Base-by-base conservation (phyloP, 1,140 invertebrate genomes). In the Trigoniulus corallinus region DNA sequence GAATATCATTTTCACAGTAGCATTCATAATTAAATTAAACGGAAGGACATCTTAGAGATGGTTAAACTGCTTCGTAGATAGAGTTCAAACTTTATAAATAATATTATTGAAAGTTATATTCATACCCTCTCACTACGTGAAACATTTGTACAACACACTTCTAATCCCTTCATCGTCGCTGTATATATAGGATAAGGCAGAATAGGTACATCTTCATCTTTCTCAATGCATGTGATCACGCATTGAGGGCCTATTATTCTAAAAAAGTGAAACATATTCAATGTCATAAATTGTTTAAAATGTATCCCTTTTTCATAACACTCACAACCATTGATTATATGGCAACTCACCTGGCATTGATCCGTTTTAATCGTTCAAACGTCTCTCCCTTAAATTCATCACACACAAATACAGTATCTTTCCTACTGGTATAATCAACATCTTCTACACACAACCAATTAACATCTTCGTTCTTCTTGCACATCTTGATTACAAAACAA, bases 111-210 rank as follows among this genome's bases (percentile, higher is more conserved):
- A n/a, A n/a, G n/a, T n/a, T n/a, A n/a, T n/a, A n/a, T 29, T 15
- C 53, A 45, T 65, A 80, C 81, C 67, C 83, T 85, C 45, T 67
- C 64, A 40, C 68, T 58, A 58, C 70, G 71, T 34, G 60, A 64
- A 25, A 89, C 68, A 42, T 80, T 80, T 44, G 83, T 84, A 46
- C 79, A 76, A 7, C 80, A 80, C 25, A 89, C 67, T 4, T 80
- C 68, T 2, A 88, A 61, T 47, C 76, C 76, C 57, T 78, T 74
- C 87, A 92, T 88, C 0, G 83, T 79, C 34, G 83, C 74, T 23
- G 80, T 84, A 59, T 77, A 85, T 12, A 88, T 72, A n/a, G 87
- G 84, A 57, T 74, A 76, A 1, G 69, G 72, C 18, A 77, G 79
- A 53, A 77, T 72, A 0, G 86, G 87, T 51, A 92, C 79, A n/a